These are phyloP conservation scores for Crotalus viridis DNA, from an alignment of 2,113 vertebrate species.

Conservation along the genomic window DNA sequence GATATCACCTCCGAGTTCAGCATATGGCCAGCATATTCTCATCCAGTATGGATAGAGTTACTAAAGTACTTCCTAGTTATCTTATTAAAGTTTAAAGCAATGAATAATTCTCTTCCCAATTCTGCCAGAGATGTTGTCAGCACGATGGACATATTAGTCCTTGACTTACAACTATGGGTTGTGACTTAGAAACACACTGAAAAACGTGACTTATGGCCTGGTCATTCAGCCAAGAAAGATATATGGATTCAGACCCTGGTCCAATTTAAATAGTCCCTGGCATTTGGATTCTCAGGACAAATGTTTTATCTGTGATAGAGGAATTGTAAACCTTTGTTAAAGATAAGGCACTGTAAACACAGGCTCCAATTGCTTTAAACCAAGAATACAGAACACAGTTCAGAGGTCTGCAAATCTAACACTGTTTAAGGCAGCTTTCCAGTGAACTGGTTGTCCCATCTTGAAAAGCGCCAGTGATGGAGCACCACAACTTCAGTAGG, in stretches of 20 bases:
- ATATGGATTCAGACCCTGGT: neutral
- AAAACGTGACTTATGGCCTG: too few relatives aligned
- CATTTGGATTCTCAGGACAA: neutral
- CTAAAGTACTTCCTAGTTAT: neutral
- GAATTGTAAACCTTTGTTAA: neutral
- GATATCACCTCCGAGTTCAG: neutral
- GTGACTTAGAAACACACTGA: neutral
- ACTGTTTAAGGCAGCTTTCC: neutral
- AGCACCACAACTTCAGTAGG: neutral
- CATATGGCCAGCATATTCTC: neutral
- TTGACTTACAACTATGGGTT: neutral
- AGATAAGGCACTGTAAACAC: neutral
- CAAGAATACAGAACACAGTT: neutral
- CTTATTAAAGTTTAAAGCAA: neutral
- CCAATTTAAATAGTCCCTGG: neutral
- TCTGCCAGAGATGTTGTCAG: neutral
- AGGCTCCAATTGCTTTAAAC: neutral
- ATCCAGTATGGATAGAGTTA: neutral
- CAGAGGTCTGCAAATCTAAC: neutral
- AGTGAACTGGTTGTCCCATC: neutral
- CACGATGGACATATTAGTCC: neutral
- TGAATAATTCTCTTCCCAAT: neutral
- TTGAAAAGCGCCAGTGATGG: neutral
- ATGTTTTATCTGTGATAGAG: neutral
- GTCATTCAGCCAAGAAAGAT: neutral